These are phyloP conservation scores for Chrysogorgia sp. DNA, from an alignment of 92 coral and sea anemone genomes.

Conservation along the genomic window DNA sequence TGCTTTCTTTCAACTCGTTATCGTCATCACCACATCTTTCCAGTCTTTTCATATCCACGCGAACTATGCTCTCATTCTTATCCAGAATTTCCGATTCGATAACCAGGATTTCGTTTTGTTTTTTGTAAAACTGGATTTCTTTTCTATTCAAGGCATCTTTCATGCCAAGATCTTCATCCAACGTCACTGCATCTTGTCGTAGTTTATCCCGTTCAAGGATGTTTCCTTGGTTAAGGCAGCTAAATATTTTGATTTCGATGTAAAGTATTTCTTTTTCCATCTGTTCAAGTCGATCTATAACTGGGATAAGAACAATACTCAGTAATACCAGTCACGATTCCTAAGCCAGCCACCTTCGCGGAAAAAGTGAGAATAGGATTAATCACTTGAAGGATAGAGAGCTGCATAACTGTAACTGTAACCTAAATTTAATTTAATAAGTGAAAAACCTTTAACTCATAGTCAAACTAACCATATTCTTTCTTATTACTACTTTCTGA, in stretches of 20 bases:
- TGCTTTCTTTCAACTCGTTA: neutral
- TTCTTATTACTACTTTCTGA: neutral
- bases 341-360: neutral
- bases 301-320: neutral
- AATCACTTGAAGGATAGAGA: neutral
- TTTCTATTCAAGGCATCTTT: slow-evolving; percentile 10
- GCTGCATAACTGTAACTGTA: neutral
- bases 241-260: slow-evolving; percentile 16
- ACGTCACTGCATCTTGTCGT: slow-evolving; percentile 15
- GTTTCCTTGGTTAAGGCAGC: slow-evolving; percentile 17
- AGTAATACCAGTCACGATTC: neutral
- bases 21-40: neutral
- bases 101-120: slow-evolving; percentile 20
- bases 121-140: slow-evolving; percentile 20
- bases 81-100: slow-evolving; percentile 29
- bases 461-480: neutral
- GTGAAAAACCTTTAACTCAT: neutral
- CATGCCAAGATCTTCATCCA: slow-evolving; percentile 35
- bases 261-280: slow-evolving; percentile 1
- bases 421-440: neutral
- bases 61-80: slow-evolving; percentile 21
- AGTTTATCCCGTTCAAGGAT: slow-evolving; percentile 20
- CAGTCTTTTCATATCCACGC: slow-evolving; percentile 23
- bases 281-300: slow-evolving; percentile 3
- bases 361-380: neutral